Base-by-base conservation (phyloP, 2,797 vertebrate species). In the Mastacembelus armatus region DNA sequence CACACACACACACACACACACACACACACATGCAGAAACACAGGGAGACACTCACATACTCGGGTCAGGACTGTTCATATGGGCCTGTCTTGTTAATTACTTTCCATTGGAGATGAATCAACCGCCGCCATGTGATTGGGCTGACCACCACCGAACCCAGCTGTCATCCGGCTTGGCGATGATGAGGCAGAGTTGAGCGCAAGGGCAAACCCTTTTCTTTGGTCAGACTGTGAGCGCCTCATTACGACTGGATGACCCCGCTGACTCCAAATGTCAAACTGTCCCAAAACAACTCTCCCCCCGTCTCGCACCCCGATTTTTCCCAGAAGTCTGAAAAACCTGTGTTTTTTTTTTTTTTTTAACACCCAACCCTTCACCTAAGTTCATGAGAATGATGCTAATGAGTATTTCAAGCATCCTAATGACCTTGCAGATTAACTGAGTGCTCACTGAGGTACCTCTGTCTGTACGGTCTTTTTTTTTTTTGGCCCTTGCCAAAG, bases 341-440 rank as follows among this genome's bases (percentile, higher is more conserved):
- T 45, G 49, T 80, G 79, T 70, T 92, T 83, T 40, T 61, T 61
- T 26, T 42, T 59, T 59, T 29, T 63, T 59, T 73, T 73, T 49
- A 38, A 76, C 5, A 45, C 26, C 14, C 29, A 39, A 26, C 70
- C 85, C 85, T 74, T 48, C 63, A 85, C 76, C 48, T 30, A 90
- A 88, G 86, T 72, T 81, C 74, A 83, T 71, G 92, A 74, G 76
- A 89, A 67, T 48, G 70, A 94, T 95, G 92, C 93, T 98, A 98
- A 98, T 97, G 97, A 96, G 95, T 91, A 67, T 86, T 92, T 93
- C 90, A 92, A 93, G 93, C 92, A 92, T 95, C 92, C 93, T 90
- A 10, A 94, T 95, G 96, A 95, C 93, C 95, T 94, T 92, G 81
- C 92, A 92, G 94, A 95, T 92, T 91, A 92, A 94, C 94, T 88